A percentile compares a stretch with the other conserved stretches of the same genome.
These are phyloP conservation scores for Rhodinocichla rosea DNA, from an alignment of 2,113 vertebrate genomes.

Conservation along the genomic window DNA sequence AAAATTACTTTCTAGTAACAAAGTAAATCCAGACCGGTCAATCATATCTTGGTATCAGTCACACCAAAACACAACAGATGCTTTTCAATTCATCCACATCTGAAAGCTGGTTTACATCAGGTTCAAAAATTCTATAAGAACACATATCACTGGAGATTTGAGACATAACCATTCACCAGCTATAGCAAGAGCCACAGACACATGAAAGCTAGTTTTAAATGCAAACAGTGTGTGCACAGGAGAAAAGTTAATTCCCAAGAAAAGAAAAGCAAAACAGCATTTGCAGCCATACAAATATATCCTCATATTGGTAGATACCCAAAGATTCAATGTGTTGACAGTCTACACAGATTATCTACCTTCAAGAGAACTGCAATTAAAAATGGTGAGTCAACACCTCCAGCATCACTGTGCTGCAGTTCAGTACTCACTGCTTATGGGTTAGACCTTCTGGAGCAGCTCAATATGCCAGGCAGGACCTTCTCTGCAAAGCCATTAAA, in stretches of 20 bases:
- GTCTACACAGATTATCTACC: not conserved
- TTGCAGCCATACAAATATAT: not conserved
- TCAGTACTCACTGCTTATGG: constrained; percentile 38
- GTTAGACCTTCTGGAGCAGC: constrained; percentile 44
- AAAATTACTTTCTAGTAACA: not conserved
- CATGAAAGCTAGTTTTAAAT: constrained; percentile 9
- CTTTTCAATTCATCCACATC: constrained; percentile 10
- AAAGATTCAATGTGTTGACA: not conserved
- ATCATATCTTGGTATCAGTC: not conserved
- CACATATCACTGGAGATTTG: not conserved
- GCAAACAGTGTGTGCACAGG: not conserved
- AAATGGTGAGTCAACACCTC: constrained; percentile 35
- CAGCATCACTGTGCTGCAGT: constrained; percentile 29
- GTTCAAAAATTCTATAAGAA: not conserved
- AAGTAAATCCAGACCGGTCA: not conserved
- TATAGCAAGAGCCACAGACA: constrained; percentile 19
- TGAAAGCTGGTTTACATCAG: constrained; percentile 21
- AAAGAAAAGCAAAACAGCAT: not conserved
- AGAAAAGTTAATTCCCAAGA: constrained; percentile 1
- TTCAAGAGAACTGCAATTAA: constrained; percentile 26
- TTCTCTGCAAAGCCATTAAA: constrained; percentile 57
- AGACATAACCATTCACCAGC: not conserved
- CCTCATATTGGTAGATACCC: not conserved
- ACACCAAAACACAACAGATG: not conserved
- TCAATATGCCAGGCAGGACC: constrained; percentile 21